Conservation (phyloP, 2,888 invertebrate genomes). For the Colostygia pectinataria region DNA sequence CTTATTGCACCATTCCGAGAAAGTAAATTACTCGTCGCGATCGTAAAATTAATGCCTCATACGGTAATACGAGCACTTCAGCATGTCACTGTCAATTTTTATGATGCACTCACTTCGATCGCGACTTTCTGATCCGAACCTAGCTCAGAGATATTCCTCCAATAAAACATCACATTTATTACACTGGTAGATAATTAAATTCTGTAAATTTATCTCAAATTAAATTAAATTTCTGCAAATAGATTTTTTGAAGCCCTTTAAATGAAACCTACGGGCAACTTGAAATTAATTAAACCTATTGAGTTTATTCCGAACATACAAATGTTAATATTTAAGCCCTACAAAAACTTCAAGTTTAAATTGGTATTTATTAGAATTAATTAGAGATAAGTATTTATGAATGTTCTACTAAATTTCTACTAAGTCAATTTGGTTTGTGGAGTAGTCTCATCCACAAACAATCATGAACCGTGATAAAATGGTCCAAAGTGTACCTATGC, state of each 20-base stretch:
- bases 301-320: conserved; percentile 19
- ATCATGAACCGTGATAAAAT: too few species aligned
- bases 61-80: conserved; percentile 71
- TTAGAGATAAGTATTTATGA: too few species aligned
- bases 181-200: conserved; percentile 28
- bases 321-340: conserved; percentile 15
- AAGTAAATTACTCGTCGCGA: conserved; percentile 73
- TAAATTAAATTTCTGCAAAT: conserved; percentile 31
- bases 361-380: conserved; percentile 35
- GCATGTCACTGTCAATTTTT: conserved; percentile 74
- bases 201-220: conserved; percentile 31
- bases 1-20: conserved; percentile 73
- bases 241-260: conserved; percentile 26
- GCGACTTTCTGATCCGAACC: conserved; percentile 31
- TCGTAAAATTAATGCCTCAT: conserved; percentile 76
- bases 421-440: too few species aligned
- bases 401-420: too few species aligned
- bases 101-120: conserved; percentile 68
- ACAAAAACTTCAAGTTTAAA: conserved; percentile 13
- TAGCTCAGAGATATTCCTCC: conserved; percentile 30
- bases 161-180: conserved; percentile 36
- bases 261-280: conserved; percentile 21
- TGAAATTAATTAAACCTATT: conserved; percentile 11
- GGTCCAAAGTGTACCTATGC: too few species aligned
- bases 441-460: too few species aligned